Evolutionary conservation across 2,113 vertebrate species (phyloP), one percentile per base, ranked within the genome.

Genomic region (Phylloscopus trochiloides): DNA sequence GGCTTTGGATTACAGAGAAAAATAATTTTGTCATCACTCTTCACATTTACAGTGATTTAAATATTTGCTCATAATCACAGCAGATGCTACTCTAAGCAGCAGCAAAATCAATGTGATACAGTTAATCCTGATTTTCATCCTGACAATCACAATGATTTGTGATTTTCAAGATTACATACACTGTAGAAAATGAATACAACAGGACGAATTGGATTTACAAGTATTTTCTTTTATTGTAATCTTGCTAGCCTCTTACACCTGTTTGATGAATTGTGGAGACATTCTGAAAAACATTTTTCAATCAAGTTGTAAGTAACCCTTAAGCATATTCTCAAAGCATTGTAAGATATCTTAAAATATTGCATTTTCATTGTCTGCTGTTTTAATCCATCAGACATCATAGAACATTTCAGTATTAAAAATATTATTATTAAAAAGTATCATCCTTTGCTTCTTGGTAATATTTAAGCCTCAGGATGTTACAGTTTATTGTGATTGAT

Each of bases 71-170:
- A 48, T 58, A 94, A 89, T 26, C 28, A 82, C n/a, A 90, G 40
- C 43, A 93, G 51, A 86, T 88, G 58, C 34, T 86, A 74, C 59
- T 75, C 68, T 50, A 96, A 88, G 43, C 52, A 88, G 16, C 36
- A 91, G n/a, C 66, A 94, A 95, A 96, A 94, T 91, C 67, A 94
- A 38, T 92, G 48, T 86, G 48, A 51, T 86, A 85, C 20, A 59
- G 62, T 87, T 96, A 96, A 91, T 93, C 55, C 72, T 91, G 76
- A 90, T 94, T 55, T 91, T 92, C 43, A 76, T 24, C 22, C 48
- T 82, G 51, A 59, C 29, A 94, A 16, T 78, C 20, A 75, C 16
- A 75, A 54, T 62, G 76, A 95, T 94, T 93, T 95, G 50, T 75
- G 70, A 89, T 96, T 86, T 62, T 77, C 13, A 55, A 93, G 55